Evolutionary conservation across 2,113 vertebrate species (phyloP), one percentile per base, ranked within the genome.

Genomic region (Lathamus discolor): DNA sequence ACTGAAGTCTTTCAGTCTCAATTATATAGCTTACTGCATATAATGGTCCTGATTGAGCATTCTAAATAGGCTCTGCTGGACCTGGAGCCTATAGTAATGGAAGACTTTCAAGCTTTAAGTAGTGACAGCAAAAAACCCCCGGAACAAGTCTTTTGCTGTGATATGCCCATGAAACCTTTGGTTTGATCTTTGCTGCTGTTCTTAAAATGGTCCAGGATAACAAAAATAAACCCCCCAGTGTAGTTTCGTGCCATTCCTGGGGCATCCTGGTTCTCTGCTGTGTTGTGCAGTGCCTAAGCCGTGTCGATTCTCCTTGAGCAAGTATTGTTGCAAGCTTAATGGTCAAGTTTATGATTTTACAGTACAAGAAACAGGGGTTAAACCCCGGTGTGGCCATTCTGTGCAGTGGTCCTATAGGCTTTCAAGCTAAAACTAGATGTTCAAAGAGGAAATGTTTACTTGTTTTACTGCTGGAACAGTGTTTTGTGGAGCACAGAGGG

Each of bases 191-290:
- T 87, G 91, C 72, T 91, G 85, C 90, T 96, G 67, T 91, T 97
- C 83, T 89, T 97, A 88, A 97, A 96, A 88, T 95, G 88, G 77
- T 79, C 93, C 94, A 44, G 69, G 80, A 84, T 82, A 96, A 95
- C 76, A 59, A 15, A n/a, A 59, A n/a, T n/a, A 59, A 14, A 1
- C 33, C 57, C 57, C 20, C 20, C 20, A 59, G 31, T 41, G 77
- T 91, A 78, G 89, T 92, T 94, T 61, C 70, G 64, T 23, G 76
- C 55, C 64, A 49, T 93, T 83, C 89, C 95, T 87, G 61, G 52
- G 94, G 70, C 77, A 49, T 79, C 83, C 54, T 87, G 80, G 72
- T 90, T 55, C 87, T 77, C 90, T 74, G 49, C 57, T 43, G 33
- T 72, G 83, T 23, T 92, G 86, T 87, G 83, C 81, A 93, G 88